These are phyloP conservation scores for Octodon degus DNA, from an alignment of 2,113 vertebrate genomes.

Conservation along the genomic window DNA sequence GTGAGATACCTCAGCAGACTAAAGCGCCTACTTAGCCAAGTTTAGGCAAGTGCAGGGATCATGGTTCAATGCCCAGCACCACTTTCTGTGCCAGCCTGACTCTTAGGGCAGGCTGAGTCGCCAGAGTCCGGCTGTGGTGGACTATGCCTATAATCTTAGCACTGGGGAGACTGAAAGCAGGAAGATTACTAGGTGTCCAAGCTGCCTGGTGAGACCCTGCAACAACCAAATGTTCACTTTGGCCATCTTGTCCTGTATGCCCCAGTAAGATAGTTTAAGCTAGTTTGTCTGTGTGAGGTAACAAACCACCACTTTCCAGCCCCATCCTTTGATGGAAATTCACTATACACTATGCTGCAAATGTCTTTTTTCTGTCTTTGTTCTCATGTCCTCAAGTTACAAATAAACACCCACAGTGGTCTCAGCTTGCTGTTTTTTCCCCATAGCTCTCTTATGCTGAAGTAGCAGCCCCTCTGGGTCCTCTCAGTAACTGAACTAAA, in stretches of 20 bases:
- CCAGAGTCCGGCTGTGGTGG: too few species aligned
- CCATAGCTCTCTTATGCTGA: not conserved
- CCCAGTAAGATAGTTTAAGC: not conserved
- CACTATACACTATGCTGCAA: not conserved
- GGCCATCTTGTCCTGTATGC: not conserved
- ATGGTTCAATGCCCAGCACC: too few species aligned
- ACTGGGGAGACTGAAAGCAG: too few species aligned
- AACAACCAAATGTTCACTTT: not conserved
- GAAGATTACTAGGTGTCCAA: too few species aligned
- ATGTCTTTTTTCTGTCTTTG: not conserved
- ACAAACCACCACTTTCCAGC: not conserved
- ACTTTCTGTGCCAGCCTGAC: too few species aligned
- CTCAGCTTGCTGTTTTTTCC: not conserved
- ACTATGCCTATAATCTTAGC: too few species aligned
- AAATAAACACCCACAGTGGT: not conserved
- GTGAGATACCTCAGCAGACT: too few species aligned
- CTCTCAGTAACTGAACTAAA: not conserved
- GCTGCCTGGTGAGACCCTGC: too few species aligned
- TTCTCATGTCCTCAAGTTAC: not conserved
- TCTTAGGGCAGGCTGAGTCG: too few species aligned
- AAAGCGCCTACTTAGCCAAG: too few species aligned
- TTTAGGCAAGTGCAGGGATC: too few species aligned
- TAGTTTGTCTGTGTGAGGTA: not conserved
- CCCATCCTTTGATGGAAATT: not conserved
- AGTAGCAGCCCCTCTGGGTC: not conserved